phyloP scores from a whole-genome alignment of 2,888 invertebrate genomes.

The Drosophila mayaguana region DNA sequence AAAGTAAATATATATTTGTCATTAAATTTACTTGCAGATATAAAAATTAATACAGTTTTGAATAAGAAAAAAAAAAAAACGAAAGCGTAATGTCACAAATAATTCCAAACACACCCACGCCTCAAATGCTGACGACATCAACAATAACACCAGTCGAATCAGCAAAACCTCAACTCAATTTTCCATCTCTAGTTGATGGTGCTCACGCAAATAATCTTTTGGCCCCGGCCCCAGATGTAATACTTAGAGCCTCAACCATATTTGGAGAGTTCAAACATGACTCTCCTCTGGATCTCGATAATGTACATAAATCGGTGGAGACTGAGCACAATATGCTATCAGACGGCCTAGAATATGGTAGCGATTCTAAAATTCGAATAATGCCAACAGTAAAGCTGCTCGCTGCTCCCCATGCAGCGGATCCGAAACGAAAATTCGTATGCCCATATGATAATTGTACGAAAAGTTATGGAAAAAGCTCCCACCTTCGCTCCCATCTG shows the following conservation, averaged over 20 bases:
- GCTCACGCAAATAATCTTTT: conserved; percentile 50
- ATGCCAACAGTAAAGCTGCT: conserved; percentile 80
- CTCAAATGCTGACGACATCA: conserved; percentile 80
- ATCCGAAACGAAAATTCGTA: conserved; percentile 79
- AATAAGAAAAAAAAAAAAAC: conserved; percentile 5
- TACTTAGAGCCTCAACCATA: conserved; percentile 64
- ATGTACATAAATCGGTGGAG: conserved; percentile 62
- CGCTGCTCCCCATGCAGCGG: conserved; percentile 68
- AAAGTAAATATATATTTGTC: neutral
- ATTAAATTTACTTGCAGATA: conserved; percentile 37
- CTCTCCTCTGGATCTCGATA: conserved; percentile 69
- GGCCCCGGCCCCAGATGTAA: conserved; percentile 41
- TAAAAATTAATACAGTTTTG: conserved; percentile 20
- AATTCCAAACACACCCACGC: conserved; percentile 77
- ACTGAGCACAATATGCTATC: conserved; percentile 59
- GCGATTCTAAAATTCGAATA: conserved; percentile 73
- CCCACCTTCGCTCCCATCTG: conserved; percentile 83
- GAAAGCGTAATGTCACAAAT: conserved; percentile 72
- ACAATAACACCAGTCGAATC: conserved; percentile 66
- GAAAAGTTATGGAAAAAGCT: conserved; percentile 84
- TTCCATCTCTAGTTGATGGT: conserved; percentile 50
- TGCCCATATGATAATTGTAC: conserved; percentile 82
- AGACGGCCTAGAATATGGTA: conserved; percentile 41
- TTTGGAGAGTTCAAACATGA: conserved; percentile 67
- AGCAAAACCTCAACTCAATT: conserved; percentile 58